Percentiles rank a stretch among this genome's conserved stretches.
These are phyloP conservation scores for Lates calcarifer DNA, from an alignment of 2,113 vertebrate species.

Conservation along the genomic window DNA sequence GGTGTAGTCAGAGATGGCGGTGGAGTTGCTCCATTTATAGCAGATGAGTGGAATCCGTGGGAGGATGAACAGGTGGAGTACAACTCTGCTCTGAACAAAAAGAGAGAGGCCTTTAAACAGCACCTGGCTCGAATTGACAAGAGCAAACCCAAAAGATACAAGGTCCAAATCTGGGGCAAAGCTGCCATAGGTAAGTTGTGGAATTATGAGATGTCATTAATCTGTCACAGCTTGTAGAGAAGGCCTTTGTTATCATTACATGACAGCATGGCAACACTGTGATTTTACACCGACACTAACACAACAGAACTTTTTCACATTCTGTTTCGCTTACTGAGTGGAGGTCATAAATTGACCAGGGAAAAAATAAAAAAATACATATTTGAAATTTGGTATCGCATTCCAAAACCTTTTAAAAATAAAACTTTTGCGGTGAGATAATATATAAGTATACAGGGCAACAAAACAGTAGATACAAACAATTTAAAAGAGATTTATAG, in stretches of 20 bases:
- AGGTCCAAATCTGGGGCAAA: conserved; percentile 96
- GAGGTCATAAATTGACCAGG: background rate
- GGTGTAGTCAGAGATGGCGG: conserved; percentile 73
- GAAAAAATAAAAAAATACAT: background rate
- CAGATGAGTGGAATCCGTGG: conserved; percentile 96
- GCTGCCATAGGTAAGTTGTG: conserved; percentile 92
- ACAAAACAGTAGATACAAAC: background rate
- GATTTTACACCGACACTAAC: background rate
- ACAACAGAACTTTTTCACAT: background rate
- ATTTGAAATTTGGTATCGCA: background rate
- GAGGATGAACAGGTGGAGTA: conserved; percentile 90
- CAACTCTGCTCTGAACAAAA: conserved; percentile 82
- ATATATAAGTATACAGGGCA: background rate
- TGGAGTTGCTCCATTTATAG: conserved; percentile 66
- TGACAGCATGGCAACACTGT: background rate
- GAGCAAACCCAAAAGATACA: conserved; percentile 84
- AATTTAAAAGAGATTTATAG: background rate
- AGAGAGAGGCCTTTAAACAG: conserved; percentile 85
- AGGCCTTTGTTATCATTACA: background rate
- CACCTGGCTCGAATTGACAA: conserved; percentile 82
- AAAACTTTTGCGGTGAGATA: background rate
- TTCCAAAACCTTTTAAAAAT: background rate
- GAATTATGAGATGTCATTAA: background rate
- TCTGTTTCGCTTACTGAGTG: no score
- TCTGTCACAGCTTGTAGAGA: background rate